Evolutionary conservation across 30 jellyfish, hydroid and myxozoan genomes (phyloP), one percentile per base, ranked within the genome.

Genomic region (Pseudorhiza aurosa): DNA sequence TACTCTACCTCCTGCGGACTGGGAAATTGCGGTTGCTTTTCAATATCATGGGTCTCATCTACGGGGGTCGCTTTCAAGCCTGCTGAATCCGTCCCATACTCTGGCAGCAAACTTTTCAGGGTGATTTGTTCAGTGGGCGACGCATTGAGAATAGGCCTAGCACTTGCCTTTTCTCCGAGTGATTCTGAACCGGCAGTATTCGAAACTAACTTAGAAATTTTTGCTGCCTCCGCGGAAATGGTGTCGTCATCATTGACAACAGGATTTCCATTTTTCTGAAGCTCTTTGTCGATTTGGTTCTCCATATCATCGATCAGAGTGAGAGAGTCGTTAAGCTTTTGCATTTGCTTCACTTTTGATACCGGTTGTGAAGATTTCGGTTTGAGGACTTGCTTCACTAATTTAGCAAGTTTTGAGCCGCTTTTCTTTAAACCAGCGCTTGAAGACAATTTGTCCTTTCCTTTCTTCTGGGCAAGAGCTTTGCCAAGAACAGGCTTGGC

Each of bases 101-200:
- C 91, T 35, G 91, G 91, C 77, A 80, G 57, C 46, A 80, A 43
- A 58, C 91, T 80, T 33, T 80, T 80, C 4, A 80, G 77, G 7
- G 72, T 57, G 25, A 80, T 65, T 1, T 43, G 65, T 3, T 72
- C 68, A 11, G 86, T 72, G 12, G 86, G 86, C 8, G 75, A 4
- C 9, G 74, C 75, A 33, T 37, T 19, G 19, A 71, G 50, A 10
- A 44, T 45, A 7, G 1, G 19, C 8, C n/a, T 37, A 21, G 49
- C 10, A 0, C 43, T 27, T 0, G 75, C 8, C 9, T 28, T 46
- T 14, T 35, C 63, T 21, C 35, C 72, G 42, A 9, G 31, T 24
- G 68, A 44, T 12, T 25, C 42, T 7, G 59, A 24, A 15, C 21
- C 47, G 40, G 24, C 69, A 8, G 12, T 29, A 24, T 46, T 53